Conservation (phyloP, 2,113 vertebrate species). For the Proteles cristata region DNA sequence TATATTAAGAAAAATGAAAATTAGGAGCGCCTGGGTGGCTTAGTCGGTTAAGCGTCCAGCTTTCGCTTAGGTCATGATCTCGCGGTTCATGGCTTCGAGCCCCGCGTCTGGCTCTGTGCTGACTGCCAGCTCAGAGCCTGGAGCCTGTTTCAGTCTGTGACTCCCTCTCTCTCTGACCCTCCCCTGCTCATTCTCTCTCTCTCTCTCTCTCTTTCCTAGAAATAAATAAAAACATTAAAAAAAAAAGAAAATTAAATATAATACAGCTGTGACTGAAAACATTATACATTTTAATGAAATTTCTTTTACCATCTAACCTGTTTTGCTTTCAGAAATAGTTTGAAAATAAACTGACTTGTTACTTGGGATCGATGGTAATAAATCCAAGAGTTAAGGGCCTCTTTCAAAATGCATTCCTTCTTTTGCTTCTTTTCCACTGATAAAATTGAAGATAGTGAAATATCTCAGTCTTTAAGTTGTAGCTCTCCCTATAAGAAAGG, state of each 20-base stretch:
- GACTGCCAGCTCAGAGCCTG: too few relatives aligned
- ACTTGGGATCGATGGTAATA: neutral
- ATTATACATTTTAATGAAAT: constrained; percentile 31
- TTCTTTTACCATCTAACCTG: constrained; percentile 20
- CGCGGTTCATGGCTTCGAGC: too few relatives aligned
- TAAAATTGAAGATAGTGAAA: neutral
- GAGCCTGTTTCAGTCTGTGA: too few relatives aligned
- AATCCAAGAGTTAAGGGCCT: neutral
- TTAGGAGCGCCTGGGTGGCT: neutral
- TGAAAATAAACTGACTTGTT: constrained; percentile 55
- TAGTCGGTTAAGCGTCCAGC: too few relatives aligned
- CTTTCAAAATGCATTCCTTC: neutral
- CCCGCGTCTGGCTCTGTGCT: too few relatives aligned
- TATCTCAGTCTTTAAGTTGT: neutral
- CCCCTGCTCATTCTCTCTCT: too few relatives aligned
- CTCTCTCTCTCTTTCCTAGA: too few relatives aligned
- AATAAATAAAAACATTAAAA: too few relatives aligned
- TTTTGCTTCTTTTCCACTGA: neutral
- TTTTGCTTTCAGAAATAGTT: neutral
- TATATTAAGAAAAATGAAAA: constrained; percentile 54
- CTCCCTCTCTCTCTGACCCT: too few relatives aligned
- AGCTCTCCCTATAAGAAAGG: neutral
- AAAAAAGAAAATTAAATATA: neutral
- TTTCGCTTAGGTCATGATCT: too few relatives aligned
- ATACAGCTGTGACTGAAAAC: constrained; percentile 34